phyloP scores from a whole-genome alignment of 2,797 vertebrate genomes.

The Halcyon leucocephala region DNA sequence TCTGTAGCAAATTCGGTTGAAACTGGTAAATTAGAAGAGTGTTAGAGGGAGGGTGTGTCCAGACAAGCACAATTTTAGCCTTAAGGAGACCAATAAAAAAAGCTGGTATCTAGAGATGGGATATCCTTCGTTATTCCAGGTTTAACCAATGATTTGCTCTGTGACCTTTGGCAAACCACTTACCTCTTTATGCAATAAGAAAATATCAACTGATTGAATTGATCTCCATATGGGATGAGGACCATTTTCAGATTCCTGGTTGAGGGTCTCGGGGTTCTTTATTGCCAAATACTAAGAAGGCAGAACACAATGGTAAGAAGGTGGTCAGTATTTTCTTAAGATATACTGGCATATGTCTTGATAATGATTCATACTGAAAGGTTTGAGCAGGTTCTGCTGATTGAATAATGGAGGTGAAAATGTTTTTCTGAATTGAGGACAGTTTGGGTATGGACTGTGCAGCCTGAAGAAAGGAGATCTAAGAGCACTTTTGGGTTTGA shows the following conservation, averaged over 20 bases:
- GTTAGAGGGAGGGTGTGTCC: not conserved
- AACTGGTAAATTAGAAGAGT: not conserved
- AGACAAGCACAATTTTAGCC: not conserved
- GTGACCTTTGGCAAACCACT: conserved; percentile 28
- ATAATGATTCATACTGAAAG: conserved; percentile 13
- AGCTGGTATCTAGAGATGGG: not conserved
- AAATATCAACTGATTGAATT: not conserved
- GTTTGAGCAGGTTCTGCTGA: not conserved
- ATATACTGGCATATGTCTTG: not conserved
- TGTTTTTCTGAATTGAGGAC: not conserved
- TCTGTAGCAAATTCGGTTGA: not conserved
- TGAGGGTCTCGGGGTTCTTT: not conserved
- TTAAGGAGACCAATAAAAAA: not conserved
- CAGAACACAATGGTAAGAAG: not conserved
- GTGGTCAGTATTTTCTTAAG: conserved; percentile 39
- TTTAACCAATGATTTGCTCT: not conserved
- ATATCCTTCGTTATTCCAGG: not conserved
- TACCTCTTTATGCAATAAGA: not conserved
- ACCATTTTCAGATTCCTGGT: not conserved
- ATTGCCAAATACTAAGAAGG: not conserved
- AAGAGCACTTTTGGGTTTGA: not conserved
- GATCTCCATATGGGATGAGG: not conserved
- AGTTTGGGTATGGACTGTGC: not conserved
- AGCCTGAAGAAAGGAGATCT: not conserved
- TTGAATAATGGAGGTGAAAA: conserved; percentile 26